A percentile compares a stretch with the other conserved stretches of the same genome.
Conservation (phyloP, 2,888 invertebrate genomes). For the Endotricha flammealis region DNA sequence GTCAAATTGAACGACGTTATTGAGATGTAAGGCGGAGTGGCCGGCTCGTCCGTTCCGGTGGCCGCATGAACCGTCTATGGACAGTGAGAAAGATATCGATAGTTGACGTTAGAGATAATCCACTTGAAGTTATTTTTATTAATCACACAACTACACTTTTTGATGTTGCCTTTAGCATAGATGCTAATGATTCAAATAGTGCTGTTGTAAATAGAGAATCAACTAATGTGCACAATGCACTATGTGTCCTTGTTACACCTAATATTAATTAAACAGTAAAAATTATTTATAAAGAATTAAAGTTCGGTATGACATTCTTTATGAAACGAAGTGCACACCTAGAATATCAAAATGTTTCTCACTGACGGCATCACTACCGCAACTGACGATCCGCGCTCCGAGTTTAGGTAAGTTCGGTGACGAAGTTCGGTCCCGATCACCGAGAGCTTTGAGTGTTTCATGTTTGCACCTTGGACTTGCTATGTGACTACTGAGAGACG, state of each 20-base stretch:
- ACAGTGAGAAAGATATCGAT: slow-evolving; percentile 2
- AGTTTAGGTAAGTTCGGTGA: slow-evolving; percentile 69
- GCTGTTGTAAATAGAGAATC: background rate
- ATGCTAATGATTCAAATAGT: background rate
- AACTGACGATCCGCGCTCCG: slow-evolving; percentile 20
- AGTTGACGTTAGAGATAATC: background rate
- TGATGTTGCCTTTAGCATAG: background rate
- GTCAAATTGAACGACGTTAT: slow-evolving; percentile 3
- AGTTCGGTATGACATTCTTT: no score
- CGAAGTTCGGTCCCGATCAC: slow-evolving; percentile 60
- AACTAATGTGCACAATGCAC: background rate
- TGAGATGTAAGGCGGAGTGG: slow-evolving; percentile 5
- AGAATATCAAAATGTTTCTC: background rate
- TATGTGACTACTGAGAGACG: slow-evolving; percentile 75
- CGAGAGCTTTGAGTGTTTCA: slow-evolving; percentile 80
- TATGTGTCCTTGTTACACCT: background rate
- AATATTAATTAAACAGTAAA: no score
- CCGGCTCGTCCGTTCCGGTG: slow-evolving; percentile 7
- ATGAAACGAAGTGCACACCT: background rate
- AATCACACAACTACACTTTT: background rate
- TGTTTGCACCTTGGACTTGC: slow-evolving; percentile 80
- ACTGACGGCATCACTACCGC: background rate
- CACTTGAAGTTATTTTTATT: background rate
- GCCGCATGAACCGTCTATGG: background rate
- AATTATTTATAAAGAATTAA: no score